Evolutionary conservation across 2,113 vertebrate genomes (phyloP), one percentile per base, ranked within the genome.

Genomic region (Octodon degus): DNA sequence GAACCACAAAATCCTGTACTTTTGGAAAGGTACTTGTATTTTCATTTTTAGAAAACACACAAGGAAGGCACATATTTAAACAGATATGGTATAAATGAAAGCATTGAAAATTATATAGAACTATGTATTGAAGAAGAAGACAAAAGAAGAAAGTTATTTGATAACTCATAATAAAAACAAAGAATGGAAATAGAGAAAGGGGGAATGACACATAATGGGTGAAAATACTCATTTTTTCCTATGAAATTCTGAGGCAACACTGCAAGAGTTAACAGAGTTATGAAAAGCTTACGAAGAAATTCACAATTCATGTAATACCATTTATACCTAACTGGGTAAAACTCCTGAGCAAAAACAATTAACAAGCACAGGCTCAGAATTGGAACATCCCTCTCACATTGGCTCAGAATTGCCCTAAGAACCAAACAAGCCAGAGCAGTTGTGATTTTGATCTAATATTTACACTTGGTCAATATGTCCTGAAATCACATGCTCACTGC

Each of bases 271-370:
- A 86, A 58, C 20, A n/a, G 22, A 55, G 37, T 62, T 79, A 40
- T 43, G 2, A 40, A 80, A 86, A 90, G 37, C 0, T 63, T 89
- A n/a, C 74, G 55, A 62, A 96, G 80, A 81, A 87, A 65, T 67
- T n/a, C 19, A 53, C 40, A 74, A 27, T 77, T 4, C 0, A 16
- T 47, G 83, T 67, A 17, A 13, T 86, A 13, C 1, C 7, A 72
- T 20, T 67, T 79, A 22, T 34, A 60, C 34, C 47, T 68, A 67
- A 85, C 7, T 91, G 37, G 37, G 22, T 40, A 47, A 34, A 86
- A 12, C 37, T 55, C 5, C 63, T 20, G 32, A 94, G 9, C 16
- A 95, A 40, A 76, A 79, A 20, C 50, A 50, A 7, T 68, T 85
- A 4, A 43, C 2, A 43, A 5, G 1, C 40, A 53, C 14, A 87